phyloP scores from a whole-genome alignment of 2,888 invertebrate species.

The Xestoiulus laeticollis region DNA sequence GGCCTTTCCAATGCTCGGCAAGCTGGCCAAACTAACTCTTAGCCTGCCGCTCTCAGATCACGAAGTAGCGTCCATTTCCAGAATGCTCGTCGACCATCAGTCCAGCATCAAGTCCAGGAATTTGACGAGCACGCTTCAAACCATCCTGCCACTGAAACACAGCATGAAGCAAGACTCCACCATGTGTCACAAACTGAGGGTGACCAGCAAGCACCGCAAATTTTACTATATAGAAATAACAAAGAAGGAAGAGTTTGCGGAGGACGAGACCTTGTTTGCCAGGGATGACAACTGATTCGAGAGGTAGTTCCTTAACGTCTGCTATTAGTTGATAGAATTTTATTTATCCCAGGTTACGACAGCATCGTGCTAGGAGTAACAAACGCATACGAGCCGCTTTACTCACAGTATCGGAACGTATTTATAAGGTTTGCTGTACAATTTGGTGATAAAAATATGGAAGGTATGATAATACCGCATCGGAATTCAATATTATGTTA shows the following conservation, averaged over 20 bases:
- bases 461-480: no score
- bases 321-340: no score
- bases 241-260: constrained; percentile 34
- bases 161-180: constrained; percentile 16
- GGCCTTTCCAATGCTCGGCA: constrained; percentile 48
- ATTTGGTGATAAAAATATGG: no score
- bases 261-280: background rate
- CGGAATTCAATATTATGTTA: no score
- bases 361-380: background rate
- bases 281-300: background rate
- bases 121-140: background rate
- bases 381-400: no score
- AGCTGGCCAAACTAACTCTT: constrained; percentile 50
- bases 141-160: constrained; percentile 43
- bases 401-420: no score
- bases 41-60: constrained; percentile 47
- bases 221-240: constrained; percentile 36
- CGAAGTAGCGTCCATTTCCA: constrained; percentile 25
- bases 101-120: background rate
- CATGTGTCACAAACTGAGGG: constrained; percentile 47
- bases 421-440: no score
- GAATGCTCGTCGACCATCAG: background rate
- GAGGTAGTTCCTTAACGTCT: background rate
- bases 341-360: no score
- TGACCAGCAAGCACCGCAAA: constrained; percentile 48